Conservation (phyloP, 2,113 vertebrate species). For the Hyperoodon ampullatus region DNA sequence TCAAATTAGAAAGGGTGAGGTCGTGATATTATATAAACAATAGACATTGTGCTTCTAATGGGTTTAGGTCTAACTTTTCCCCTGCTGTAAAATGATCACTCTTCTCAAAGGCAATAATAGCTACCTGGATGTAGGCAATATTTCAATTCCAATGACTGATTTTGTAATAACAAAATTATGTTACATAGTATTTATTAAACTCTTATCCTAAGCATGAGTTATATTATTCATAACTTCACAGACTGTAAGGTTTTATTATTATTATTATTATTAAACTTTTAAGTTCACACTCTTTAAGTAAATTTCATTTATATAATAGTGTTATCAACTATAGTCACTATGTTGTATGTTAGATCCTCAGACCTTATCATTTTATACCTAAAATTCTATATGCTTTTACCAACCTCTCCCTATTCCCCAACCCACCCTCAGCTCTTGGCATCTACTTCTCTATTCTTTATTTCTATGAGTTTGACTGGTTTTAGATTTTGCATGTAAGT, state of each 20-base stretch:
- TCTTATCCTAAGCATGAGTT: background rate
- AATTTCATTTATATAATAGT: background rate
- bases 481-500: background rate
- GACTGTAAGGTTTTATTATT: background rate
- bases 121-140: background rate
- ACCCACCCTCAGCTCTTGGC: background rate
- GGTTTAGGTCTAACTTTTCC: background rate
- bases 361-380: background rate
- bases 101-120: background rate
- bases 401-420: background rate
- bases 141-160: background rate
- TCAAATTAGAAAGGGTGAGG: background rate
- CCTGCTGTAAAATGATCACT: background rate
- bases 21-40: background rate
- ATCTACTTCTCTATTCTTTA: background rate
- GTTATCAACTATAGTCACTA: background rate
- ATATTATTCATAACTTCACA: background rate
- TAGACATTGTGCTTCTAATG: background rate
- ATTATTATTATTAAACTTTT: background rate
- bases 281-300: background rate
- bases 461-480: background rate
- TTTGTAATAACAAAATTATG: background rate
- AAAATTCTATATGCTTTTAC: background rate
- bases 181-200: background rate
- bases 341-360: background rate